phyloP scores from a whole-genome alignment of 2,113 vertebrate species.

The Pampusana beccarii region DNA sequence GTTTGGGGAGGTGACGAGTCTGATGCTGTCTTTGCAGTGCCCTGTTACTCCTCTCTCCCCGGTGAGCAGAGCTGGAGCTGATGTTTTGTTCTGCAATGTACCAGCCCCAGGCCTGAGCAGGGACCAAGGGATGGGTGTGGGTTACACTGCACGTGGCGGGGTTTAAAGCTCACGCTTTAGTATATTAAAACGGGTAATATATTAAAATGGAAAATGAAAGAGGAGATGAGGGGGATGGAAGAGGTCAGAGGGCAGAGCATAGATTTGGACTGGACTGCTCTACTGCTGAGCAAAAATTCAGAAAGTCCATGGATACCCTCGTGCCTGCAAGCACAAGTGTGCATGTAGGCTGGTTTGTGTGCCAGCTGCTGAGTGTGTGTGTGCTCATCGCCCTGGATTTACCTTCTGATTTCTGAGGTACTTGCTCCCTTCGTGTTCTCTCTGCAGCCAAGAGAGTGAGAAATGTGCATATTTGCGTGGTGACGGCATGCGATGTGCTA shows the following conservation, averaged over 20 bases:
- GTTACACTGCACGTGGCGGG: fast-evolving
- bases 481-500: not conserved
- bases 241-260: not conserved
- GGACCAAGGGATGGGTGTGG: not conserved
- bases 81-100: fast-evolving
- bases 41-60: not conserved
- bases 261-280: not conserved
- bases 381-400: not conserved
- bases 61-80: not conserved
- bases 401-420: not conserved
- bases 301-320: not conserved
- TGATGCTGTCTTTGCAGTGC: fast-evolving
- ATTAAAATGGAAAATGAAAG: not conserved
- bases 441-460: not conserved
- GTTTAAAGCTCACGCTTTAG: not conserved
- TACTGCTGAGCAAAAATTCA: not conserved
- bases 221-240: not conserved
- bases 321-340: not conserved
- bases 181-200: not conserved
- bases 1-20: not conserved
- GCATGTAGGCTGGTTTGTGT: fast-evolving
- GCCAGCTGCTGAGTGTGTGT: not conserved
- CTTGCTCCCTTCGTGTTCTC: fast-evolving
- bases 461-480: not conserved
- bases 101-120: not conserved